Conservation (phyloP, 2,113 vertebrate genomes). For the Origma solitaria region DNA sequence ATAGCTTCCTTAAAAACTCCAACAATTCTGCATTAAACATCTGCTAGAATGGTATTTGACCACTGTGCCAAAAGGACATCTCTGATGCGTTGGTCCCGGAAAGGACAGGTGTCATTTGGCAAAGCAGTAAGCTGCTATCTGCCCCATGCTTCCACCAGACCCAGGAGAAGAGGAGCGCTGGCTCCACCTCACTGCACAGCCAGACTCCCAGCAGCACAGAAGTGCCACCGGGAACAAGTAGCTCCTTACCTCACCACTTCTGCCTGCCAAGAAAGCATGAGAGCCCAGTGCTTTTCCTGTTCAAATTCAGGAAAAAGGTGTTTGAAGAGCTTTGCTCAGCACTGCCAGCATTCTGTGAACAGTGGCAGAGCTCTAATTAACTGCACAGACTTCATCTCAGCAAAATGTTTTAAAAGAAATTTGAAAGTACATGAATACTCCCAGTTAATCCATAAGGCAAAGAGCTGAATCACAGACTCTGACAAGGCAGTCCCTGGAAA, state of each 20-base stretch:
- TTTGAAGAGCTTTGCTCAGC: conserved; percentile 29
- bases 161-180: neutral
- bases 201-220: neutral
- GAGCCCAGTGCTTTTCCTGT: neutral
- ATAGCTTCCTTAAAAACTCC: neutral
- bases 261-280: neutral
- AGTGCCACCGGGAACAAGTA: neutral
- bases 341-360: conserved; percentile 5
- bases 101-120: neutral
- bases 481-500: conserved; percentile 53
- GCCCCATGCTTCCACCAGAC: neutral
- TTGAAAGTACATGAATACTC: neutral
- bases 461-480: conserved; percentile 48
- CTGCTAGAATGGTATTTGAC: neutral
- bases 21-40: neutral
- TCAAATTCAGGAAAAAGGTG: neutral
- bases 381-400: conserved; percentile 35
- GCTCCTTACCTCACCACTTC: neutral
- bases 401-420: conserved; percentile 9
- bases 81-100: neutral
- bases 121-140: neutral
- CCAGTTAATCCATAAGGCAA: conserved; percentile 48
- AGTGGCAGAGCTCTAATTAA: conserved; percentile 40
- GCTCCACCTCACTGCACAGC: neutral
- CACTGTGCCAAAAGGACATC: neutral